A percentile compares a stretch with the other conserved stretches of the same genome.
Evolutionary conservation across 2,113 vertebrate genomes (phyloP).

Genomic region (Castor canadensis): DNA sequence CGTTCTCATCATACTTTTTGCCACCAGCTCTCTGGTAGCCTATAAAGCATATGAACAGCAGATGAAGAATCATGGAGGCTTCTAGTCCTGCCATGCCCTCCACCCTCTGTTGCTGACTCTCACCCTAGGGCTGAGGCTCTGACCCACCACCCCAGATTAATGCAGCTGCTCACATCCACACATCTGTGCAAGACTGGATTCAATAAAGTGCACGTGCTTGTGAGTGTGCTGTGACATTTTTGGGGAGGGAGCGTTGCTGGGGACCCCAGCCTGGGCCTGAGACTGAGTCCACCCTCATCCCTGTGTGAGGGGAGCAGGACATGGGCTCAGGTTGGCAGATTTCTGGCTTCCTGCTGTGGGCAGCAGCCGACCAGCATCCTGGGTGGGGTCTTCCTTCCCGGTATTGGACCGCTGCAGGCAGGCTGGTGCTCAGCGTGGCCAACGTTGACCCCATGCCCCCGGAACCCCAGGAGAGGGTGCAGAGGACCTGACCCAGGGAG

Average conservation of each 20-base stretch:
- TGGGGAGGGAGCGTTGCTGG: too few relatives aligned
- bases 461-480: neutral
- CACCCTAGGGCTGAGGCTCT: neutral
- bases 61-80: neutral
- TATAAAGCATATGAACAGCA: neutral
- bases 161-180: neutral
- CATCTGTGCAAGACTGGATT: neutral
- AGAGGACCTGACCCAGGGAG: neutral
- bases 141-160: too few relatives aligned
- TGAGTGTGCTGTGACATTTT: neutral
- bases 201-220: neutral
- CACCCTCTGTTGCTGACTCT: neutral
- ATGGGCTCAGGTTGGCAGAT: neutral
- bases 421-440: too few relatives aligned
- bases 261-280: neutral
- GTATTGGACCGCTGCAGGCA: neutral
- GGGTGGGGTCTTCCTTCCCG: neutral
- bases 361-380: neutral
- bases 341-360: neutral
- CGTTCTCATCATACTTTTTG: neutral
- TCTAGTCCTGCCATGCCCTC: neutral
- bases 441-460: neutral
- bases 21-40: neutral
- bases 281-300: neutral
- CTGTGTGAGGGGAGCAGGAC: neutral